These are phyloP conservation scores for Matsumyia berberina DNA, from an alignment of 2,888 invertebrate genomes.

Conservation along the genomic window DNA sequence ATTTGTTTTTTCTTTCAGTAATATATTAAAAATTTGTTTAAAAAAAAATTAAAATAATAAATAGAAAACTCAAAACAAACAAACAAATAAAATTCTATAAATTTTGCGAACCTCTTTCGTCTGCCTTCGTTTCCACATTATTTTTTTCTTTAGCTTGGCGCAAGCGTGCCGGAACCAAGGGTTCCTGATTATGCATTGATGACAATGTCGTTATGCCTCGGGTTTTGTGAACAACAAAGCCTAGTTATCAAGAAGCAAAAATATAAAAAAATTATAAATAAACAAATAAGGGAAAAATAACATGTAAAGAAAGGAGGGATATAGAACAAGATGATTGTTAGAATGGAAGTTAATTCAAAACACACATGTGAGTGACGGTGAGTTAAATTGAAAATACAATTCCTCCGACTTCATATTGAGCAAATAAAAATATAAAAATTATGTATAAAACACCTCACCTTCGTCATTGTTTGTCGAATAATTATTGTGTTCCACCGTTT, in stretches of 20 bases:
- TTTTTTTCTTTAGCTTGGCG: slow-evolving; percentile 87
- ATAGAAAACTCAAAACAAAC: slow-evolving; percentile 57
- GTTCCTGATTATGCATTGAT: slow-evolving; percentile 86
- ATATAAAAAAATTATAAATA: slow-evolving; percentile 46
- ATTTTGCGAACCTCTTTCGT: slow-evolving; percentile 86
- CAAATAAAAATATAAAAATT: slow-evolving; percentile 27
- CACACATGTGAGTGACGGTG: slow-evolving; percentile 11
- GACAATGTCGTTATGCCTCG: slow-evolving; percentile 91
- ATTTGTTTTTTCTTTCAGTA: slow-evolving; percentile 7
- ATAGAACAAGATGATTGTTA: slow-evolving; percentile 32
- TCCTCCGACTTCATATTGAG: not conserved
- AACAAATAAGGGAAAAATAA: slow-evolving; percentile 16
- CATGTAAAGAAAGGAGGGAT: slow-evolving; percentile 36
- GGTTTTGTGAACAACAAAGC: slow-evolving; percentile 92
- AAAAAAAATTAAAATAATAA: slow-evolving; percentile 34
- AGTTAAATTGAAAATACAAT: slow-evolving; percentile 10
- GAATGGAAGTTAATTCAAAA: slow-evolving; percentile 23
- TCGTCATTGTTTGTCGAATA: slow-evolving; percentile 80
- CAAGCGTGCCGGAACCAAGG: slow-evolving; percentile 86
- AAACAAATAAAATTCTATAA: slow-evolving; percentile 60
- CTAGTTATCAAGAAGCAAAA: slow-evolving; percentile 77
- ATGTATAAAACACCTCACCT: slow-evolving; percentile 80
- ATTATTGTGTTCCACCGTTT: slow-evolving; percentile 80
- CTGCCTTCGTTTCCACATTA: slow-evolving; percentile 88
- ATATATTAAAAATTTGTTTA: slow-evolving; percentile 6